Evolutionary conservation across 2,888 invertebrate species (phyloP).

Genomic region (Drosophila percnosoma): DNA sequence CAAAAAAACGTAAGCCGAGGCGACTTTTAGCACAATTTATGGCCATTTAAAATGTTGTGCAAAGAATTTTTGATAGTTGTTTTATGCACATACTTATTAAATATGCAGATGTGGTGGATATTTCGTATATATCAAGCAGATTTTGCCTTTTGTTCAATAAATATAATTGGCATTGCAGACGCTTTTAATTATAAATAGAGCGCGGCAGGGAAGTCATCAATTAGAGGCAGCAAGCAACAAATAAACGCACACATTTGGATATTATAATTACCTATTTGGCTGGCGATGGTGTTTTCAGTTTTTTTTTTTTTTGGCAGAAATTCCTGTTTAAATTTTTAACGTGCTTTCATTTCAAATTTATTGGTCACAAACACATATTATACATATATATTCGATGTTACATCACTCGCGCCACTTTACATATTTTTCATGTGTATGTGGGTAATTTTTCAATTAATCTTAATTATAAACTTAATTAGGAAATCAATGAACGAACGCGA

Average conservation of each 20-base stretch:
- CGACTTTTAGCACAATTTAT: slow-evolving; percentile 64
- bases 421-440: slow-evolving; percentile 49
- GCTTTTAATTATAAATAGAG: slow-evolving; percentile 69
- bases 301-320: slow-evolving; percentile 64
- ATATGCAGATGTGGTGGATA: slow-evolving; percentile 20
- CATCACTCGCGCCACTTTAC: slow-evolving; percentile 61
- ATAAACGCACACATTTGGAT: slow-evolving; percentile 47
- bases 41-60: slow-evolving; percentile 57
- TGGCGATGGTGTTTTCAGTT: slow-evolving; percentile 25
- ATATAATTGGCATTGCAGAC: slow-evolving; percentile 70
- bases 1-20: slow-evolving; percentile 51
- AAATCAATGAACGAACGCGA: slow-evolving; percentile 81
- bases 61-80: slow-evolving; percentile 64
- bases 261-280: slow-evolving; percentile 64
- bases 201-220: slow-evolving; percentile 73
- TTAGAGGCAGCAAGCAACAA: slow-evolving; percentile 48
- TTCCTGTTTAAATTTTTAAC: slow-evolving; percentile 63
- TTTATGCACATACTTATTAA: slow-evolving; percentile 43
- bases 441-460: slow-evolving; percentile 85
- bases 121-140: slow-evolving; percentile 21
- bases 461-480: slow-evolving; percentile 85
- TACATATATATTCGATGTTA: slow-evolving; percentile 46
- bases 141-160: slow-evolving; percentile 63
- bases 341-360: slow-evolving; percentile 58
- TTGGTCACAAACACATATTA: slow-evolving; percentile 43